These are phyloP conservation scores for Oligia strigilis DNA, from an alignment of 2,888 invertebrate genomes.

Conservation along the genomic window DNA sequence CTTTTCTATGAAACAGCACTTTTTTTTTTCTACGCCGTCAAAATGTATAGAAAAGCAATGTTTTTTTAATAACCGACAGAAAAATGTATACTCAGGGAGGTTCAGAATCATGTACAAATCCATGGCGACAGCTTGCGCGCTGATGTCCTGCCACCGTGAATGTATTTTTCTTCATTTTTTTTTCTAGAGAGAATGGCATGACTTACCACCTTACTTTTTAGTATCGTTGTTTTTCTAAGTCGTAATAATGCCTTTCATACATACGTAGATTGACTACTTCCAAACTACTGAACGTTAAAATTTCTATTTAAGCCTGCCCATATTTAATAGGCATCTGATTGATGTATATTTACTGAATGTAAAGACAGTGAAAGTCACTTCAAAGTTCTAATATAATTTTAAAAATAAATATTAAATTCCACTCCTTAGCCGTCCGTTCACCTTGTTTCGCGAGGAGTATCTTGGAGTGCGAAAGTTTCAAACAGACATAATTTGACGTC, in stretches of 20 bases:
- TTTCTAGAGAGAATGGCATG: too few relatives aligned
- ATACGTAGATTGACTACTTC: too few relatives aligned
- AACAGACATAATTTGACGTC: conserved; percentile 59
- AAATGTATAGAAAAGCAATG: neutral
- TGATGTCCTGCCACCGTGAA: too few relatives aligned
- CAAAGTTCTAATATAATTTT: conserved; percentile 16
- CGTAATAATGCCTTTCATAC: neutral
- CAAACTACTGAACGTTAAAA: neutral
- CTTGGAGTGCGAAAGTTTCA: conserved; percentile 49
- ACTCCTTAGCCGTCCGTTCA: conserved; percentile 13
- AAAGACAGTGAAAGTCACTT: conserved; percentile 35
- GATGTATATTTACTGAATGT: neutral
- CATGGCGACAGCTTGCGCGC: too few relatives aligned
- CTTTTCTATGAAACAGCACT: too few relatives aligned
- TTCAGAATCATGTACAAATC: neutral
- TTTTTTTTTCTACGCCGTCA: neutral
- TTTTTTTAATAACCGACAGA: neutral
- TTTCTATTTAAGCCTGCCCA: neutral
- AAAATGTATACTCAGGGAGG: neutral
- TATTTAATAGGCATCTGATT: neutral
- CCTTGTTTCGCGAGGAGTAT: conserved; percentile 29
- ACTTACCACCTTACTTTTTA: neutral
- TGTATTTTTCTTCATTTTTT: neutral
- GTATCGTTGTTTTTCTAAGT: neutral
- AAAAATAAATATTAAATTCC: conserved; percentile 39